phyloP scores from a whole-genome alignment of 2,113 vertebrate species.

The Synchiropus splendidus region DNA sequence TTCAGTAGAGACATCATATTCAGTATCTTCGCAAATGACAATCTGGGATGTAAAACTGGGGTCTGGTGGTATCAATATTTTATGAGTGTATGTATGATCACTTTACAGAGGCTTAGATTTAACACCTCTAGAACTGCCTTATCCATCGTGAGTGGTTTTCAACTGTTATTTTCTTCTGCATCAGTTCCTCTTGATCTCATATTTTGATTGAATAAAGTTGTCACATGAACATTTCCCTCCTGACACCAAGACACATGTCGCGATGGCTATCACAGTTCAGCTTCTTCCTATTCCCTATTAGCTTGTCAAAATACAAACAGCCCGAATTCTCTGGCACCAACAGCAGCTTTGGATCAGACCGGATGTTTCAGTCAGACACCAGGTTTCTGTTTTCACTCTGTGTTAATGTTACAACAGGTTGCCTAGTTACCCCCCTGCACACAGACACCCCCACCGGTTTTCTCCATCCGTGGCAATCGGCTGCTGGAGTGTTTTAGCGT shows the following conservation, averaged over 20 bases:
- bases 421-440: conserved; percentile 49
- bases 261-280: no score
- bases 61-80: conserved; percentile 54
- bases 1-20: no score
- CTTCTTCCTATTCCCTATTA: no score
- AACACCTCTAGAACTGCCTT: no score
- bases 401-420: conserved; percentile 60
- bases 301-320: no score
- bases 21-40: not conserved
- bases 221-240: no score
- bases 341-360: conserved; percentile 20
- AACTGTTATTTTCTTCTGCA: no score
- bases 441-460: conserved; percentile 10
- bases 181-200: no score
- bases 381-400: conserved; percentile 55
- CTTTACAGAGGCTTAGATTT: conserved; percentile 46
- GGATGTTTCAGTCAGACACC: conserved; percentile 42
- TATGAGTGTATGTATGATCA: conserved; percentile 55
- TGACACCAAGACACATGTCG: no score
- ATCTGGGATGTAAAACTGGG: conserved; percentile 12
- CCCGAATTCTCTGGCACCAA: conserved; percentile 19
- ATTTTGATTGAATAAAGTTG: no score
- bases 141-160: no score
- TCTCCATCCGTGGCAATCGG: conserved; percentile 39
- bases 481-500: conserved; percentile 45